Base-by-base conservation (phyloP, 2,113 vertebrate genomes). In the Sciurus niger region DNA sequence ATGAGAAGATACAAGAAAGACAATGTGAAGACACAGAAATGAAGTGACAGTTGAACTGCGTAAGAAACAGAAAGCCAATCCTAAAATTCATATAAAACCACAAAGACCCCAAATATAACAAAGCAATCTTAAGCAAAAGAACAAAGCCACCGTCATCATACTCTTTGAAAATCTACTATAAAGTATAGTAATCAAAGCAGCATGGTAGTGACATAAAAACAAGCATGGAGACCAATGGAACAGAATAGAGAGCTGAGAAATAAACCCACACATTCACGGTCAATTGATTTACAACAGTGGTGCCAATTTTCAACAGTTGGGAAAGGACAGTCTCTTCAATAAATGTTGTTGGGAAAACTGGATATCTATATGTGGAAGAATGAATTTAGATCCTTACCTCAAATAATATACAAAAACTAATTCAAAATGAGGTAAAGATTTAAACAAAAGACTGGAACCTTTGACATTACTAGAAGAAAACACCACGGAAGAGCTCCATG, bases 21-120 rank as follows among this genome's bases (percentile, higher is more conserved):
- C 99, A 97, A 99, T 99, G 99, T 98, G 99, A 99, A 99, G 99
- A 99, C 99, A 99, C 98, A 99, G 99, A 99, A 99, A 99, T 98
- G 99, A 99, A 99, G 99, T 99, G 97, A 99, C 99, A 32, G 99
- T 99, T 97, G 99, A 99, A 97, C 98, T 99, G 95, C 98, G 99
- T 97, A 99, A 99, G 99, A 63, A 63, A 63, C 24, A 63, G 60
- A 63, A 63, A 24, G 24, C 25, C 60, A 63, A 10, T 63, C 24
- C 60, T 63, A 25, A 63, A 63, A 63, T 63, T 63, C 60, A 25
- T 24, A 60, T 10, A 24, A 63, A 63, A 63, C 24, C 60, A 63
- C 60, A 63, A 28, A 63, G 60, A 63, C 60, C 60, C 60, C 25
- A 24, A 63, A 25, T 63, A 25, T 63, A 63, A 25, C 24, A 63